Base-by-base conservation (phyloP, 2,113 vertebrate species). In the Ramphastos sulfuratus region DNA sequence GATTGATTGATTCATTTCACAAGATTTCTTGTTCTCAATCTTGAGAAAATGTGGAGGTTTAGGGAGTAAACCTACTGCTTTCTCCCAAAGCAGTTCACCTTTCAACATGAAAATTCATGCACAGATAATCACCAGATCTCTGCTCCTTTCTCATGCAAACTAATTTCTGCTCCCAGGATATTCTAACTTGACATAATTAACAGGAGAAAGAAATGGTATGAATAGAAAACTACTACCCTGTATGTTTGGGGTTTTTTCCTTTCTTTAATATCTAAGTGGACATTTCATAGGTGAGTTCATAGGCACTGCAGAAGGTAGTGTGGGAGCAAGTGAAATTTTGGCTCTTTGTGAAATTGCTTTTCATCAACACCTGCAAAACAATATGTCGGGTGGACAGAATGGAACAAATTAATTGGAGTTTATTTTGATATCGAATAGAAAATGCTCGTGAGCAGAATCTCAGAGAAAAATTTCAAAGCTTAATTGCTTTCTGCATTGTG, bases 401-500 rank as follows among this genome's bases (percentile, higher is more conserved):
- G 31, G 42, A 90, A 83, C 30, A 81, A 88, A 83, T 88, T 52
- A 91, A 85, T 81, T 78, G 5, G 60, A 87, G 5, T 67, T 91
- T 83, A 83, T 91, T 91, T 81, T 73, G 19, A 74, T 77, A 65
- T 91, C 61, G 85, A 85, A 71, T 71, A 65, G 76, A 55, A 91
- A 92, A 69, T 65, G 31, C 58, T 91, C 30, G 1, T 55, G 54
- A 91, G 82, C 12, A 20, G 44, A 95, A 83, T 88, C 59, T 31
- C 6, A 7, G 33, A 72, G 48, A 75, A 83, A 75, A 90, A 88
- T 58, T 17, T 90, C 76, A 86, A 50, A 74, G 85, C 87, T 81
- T 85, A 96, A 95, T 88, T 92, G 72, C 69, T 90, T 95, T 90
- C 79, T 90, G 46, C 12, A 42, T 85, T 95, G 93, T 82, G 93